Evolutionary conservation across 2,797 vertebrate species (phyloP).

Genomic region (Cuculus canorus): DNA sequence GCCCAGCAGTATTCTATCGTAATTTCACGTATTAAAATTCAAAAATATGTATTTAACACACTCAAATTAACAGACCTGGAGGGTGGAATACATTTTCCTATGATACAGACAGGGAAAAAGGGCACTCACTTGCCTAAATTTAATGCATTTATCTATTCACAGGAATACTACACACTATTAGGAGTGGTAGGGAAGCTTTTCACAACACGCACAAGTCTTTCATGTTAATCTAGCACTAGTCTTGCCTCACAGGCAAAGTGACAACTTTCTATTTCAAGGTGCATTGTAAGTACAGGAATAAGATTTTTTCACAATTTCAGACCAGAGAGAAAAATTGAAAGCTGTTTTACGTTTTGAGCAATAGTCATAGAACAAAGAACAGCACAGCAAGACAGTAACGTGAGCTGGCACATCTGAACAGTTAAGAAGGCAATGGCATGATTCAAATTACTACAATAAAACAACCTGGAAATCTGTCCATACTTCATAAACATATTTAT

Average conservation of each 20-base stretch:
- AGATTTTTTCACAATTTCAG: background rate
- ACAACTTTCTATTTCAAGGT: background rate
- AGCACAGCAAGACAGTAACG: background rate
- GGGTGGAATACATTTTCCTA: background rate
- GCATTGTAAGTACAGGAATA: background rate
- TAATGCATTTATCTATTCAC: background rate
- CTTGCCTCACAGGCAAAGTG: background rate
- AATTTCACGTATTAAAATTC: background rate
- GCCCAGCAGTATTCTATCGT: background rate
- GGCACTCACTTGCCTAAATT: background rate
- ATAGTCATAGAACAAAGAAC: background rate
- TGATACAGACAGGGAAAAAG: background rate
- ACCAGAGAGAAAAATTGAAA: background rate
- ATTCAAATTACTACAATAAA: background rate
- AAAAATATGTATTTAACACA: background rate
- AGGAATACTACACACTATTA: background rate
- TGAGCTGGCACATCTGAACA: no score
- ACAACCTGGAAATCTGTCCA: background rate
- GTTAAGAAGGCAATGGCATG: background rate
- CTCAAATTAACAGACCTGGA: background rate
- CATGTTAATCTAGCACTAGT: fast-evolving
- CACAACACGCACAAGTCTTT: background rate
- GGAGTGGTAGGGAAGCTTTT: background rate
- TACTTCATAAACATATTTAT: background rate
- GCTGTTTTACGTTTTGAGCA: background rate